Evolutionary conservation across 2,888 invertebrate species (phyloP).

Genomic region (Rhopalosiphum nymphaeae): DNA sequence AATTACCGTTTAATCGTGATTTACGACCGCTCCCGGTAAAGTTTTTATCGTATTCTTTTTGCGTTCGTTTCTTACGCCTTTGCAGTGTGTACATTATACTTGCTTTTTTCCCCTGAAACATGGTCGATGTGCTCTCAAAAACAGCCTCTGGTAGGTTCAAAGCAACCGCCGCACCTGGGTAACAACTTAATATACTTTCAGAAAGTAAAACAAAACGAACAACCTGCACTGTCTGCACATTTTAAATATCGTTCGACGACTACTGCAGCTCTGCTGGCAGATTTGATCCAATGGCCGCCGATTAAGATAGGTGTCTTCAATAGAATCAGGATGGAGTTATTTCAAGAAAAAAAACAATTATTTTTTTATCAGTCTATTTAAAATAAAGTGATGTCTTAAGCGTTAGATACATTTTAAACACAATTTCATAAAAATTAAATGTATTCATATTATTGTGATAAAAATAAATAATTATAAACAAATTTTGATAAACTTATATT

Average conservation of each 20-base stretch:
- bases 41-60: slow-evolving; percentile 50
- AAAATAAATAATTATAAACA: too few species aligned
- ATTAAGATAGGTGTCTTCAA: background rate
- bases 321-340: background rate
- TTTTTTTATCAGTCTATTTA: too few species aligned
- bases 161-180: too few species aligned
- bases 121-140: background rate
- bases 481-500: too few species aligned
- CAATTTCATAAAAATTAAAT: background rate
- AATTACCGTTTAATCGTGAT: slow-evolving; percentile 61
- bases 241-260: too few species aligned
- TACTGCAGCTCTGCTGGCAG: background rate
- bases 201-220: background rate
- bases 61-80: background rate
- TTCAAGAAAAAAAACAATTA: background rate
- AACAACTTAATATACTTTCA: background rate
- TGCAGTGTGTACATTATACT: too few species aligned
- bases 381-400: too few species aligned
- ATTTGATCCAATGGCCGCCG: background rate
- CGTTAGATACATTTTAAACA: too few species aligned
- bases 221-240: background rate
- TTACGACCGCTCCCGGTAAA: slow-evolving; percentile 19
- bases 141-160: slow-evolving; percentile 19
- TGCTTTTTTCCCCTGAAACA: background rate
- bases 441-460: background rate